phyloP scores from a whole-genome alignment of 1,140 invertebrate species.

The Zaprionus tsacasi region DNA sequence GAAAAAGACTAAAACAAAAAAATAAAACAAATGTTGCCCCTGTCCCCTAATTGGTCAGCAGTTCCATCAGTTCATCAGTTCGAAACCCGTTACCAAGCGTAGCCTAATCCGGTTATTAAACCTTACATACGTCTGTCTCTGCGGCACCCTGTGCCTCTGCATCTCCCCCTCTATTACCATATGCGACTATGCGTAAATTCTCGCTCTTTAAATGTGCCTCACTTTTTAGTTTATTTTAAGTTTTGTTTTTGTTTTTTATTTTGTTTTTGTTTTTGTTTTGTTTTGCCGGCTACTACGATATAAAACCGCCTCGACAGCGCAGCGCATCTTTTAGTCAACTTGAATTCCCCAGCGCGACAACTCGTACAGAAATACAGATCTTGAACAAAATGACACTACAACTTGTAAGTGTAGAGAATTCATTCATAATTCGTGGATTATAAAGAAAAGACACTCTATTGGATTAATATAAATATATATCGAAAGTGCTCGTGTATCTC shows the following conservation, averaged over 20 bases:
- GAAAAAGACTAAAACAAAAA: no score
- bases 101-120: conserved; percentile 79
- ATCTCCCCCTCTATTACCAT: background rate
- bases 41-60: conserved; percentile 35
- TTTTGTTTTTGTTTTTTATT: background rate
- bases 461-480: background rate
- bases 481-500: background rate
- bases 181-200: conserved; percentile 50
- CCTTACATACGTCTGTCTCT: conserved; percentile 57
- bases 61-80: conserved; percentile 32
- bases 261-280: background rate
- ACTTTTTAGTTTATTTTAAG: conserved; percentile 32
- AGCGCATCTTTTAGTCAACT: conserved; percentile 75
- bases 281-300: conserved; percentile 44
- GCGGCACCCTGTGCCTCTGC: background rate
- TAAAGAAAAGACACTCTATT: background rate
- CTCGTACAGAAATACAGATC: conserved; percentile 23
- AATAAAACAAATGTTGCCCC: conserved; percentile 25
- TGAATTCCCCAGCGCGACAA: conserved; percentile 45
- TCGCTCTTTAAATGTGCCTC: conserved; percentile 43
- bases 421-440: conserved; percentile 18
- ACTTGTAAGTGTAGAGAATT: conserved; percentile 57
- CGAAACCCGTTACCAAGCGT: conserved; percentile 46
- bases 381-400: conserved; percentile 51
- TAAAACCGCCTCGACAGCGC: conserved; percentile 63